Conservation (phyloP, 1,140 invertebrate genomes). For the Trachymyrmex septentrionalis region DNA sequence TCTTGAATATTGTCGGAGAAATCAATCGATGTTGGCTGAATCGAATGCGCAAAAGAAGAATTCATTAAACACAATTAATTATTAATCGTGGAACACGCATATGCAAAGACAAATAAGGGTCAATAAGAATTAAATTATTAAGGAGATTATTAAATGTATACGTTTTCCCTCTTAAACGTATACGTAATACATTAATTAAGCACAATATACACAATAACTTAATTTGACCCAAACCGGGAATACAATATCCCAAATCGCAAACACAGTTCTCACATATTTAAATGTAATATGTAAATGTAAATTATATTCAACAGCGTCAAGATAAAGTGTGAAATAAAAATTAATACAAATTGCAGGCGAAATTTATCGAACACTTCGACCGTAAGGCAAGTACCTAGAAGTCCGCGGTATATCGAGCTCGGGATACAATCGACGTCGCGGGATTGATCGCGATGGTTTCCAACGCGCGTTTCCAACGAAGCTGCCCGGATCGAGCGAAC, state of each 20-base stretch:
- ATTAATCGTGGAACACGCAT: background rate
- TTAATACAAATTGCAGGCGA: background rate
- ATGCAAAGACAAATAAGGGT: no score
- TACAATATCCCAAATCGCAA: background rate
- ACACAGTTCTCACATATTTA: background rate
- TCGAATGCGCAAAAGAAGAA: background rate
- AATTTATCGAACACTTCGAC: background rate
- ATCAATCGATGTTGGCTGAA: slow-evolving; percentile 24
- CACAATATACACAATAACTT: background rate
- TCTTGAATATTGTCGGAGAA: slow-evolving; percentile 49
- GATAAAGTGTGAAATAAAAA: background rate
- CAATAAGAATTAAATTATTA: background rate
- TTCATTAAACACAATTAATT: no score
- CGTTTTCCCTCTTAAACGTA: background rate
- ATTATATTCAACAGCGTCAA: background rate
- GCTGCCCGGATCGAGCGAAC: slow-evolving; percentile 1
- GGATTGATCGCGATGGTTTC: slow-evolving; percentile 46
- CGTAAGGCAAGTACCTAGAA: slow-evolving; percentile 30
- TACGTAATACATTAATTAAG: background rate
- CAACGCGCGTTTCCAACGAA: slow-evolving; percentile 48
- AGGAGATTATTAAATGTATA: background rate
- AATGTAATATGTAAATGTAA: background rate
- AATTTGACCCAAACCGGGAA: background rate
- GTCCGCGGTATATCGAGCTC: background rate
- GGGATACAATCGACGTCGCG: slow-evolving; percentile 15